Evolutionary conservation across 2,797 vertebrate species (phyloP), one percentile per base, ranked within the genome.

Genomic region (Hephaestus fuliginosus): DNA sequence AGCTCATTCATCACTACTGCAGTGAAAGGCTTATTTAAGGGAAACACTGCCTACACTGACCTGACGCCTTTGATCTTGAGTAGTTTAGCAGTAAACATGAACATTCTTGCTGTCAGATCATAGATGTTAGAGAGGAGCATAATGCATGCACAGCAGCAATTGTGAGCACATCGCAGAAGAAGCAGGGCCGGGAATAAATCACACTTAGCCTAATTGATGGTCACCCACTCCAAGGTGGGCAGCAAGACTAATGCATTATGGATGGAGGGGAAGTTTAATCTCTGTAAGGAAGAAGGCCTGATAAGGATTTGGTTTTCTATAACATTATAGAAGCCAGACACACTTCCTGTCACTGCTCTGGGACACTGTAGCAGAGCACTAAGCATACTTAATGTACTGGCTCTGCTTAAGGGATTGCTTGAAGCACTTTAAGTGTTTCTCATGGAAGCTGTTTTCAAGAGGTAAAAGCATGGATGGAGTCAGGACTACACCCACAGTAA

Each of bases 171-270:
- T 66, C 41, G 20, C 70, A 48, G 51, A 57, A 56, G 63, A 56
- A 58, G 57, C 20, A 15, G 65, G 36, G 14, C 48, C 3, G 1
- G 61, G 65, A 61, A 81, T 84, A 52, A 78, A 76, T 84, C 79
- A 81, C 68, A 70, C 46, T 84, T 82, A 78, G 55, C 57, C n/a
- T 71, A 88, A 86, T 62, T 81, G 74, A 86, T 82, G 81, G 74
- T 84, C 79, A 67, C 68, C 61, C 41, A 58, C 49, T 81, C 58
- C 69, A 57, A 85, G 83, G 79, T 84, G 66, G 85, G 70, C 81
- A 70, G 74, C 55, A 43, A 70, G 70, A 81, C 77, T 76, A 81
- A 88, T 91, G 85, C 81, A 88, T 84, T 85, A 81, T 78, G 64
- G 82, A 83, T 75, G 71, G 76, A 76, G 53, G 63, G 70, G 49